Evolutionary conservation across 2,113 vertebrate genomes (phyloP).

Genomic region (Apodemus sylvaticus): DNA sequence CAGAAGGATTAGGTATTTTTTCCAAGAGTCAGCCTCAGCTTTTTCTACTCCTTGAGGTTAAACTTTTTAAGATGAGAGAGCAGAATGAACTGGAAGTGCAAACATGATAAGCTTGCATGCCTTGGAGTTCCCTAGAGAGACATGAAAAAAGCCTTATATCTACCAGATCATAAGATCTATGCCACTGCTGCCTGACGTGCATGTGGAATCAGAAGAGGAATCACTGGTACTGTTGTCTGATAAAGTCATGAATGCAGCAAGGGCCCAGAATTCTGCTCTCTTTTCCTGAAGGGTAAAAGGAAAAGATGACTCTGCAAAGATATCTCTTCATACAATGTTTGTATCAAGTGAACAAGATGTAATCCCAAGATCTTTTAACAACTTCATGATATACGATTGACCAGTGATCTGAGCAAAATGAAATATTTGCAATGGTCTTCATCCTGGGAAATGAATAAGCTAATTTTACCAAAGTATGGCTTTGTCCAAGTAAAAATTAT

Average conservation of each 20-base stretch:
- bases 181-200: neutral
- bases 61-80: conserved; percentile 44
- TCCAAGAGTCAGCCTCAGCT: neutral
- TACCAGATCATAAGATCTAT: neutral
- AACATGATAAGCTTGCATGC: neutral
- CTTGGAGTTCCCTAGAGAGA: neutral
- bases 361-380: neutral
- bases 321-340: neutral
- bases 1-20: conserved; percentile 26
- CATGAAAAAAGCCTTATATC: neutral
- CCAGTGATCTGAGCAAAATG: neutral
- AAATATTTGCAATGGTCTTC: conserved; percentile 1
- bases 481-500: conserved; percentile 22
- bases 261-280: neutral
- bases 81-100: neutral
- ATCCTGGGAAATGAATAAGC: neutral
- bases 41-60: neutral
- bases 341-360: neutral
- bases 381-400: neutral
- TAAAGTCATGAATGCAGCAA: neutral
- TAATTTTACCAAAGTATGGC: neutral
- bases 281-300: neutral
- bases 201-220: neutral
- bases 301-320: neutral
- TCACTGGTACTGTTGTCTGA: neutral